Base-by-base conservation (phyloP, 1,140 invertebrate genomes). In the Lysiphlebus fabarum region DNA sequence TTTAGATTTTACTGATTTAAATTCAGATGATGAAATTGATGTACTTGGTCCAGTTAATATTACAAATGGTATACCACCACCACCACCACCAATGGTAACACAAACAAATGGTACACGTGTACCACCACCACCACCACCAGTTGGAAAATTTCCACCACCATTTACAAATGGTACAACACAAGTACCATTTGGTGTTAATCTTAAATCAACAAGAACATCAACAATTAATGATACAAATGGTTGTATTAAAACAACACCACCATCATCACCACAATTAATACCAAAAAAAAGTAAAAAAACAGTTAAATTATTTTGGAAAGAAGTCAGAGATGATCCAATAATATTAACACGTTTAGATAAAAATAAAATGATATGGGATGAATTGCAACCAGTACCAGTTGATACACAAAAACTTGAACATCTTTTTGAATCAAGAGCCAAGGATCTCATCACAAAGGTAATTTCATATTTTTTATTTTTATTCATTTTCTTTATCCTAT, bases 221-320 rank as follows among this genome's bases (percentile, higher is more conserved):
- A 53, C 59, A 42, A 44, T 53, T 37, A 53, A 53, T 10, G 70
- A 73, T 44, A 54, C 56, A 38, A 54, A 38, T 8, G 58, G 33
- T 17, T 34, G 53, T n/a, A 50, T 17, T 62, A 65, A 60, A 62
- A 73, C 51, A 14, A 59, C 53, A 58, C 56, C 40, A 58, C 59
- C 53, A 59, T 62, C 59, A 69, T 58, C 53, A 59, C 63, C 59
- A 69, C 68, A 70, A 81, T 71, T 78, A 81, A 63, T 70, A 75
- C 65, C 58, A 6, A 90, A 90, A 70, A 97, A 97, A 74, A 95
- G 87, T 67, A 98, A 97, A 75, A 98, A 98, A 77, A 98, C 96
- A n/a, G 90, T 99, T 5, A 98, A 98, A 81, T 81, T 99, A n/a
- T 99, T 99, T 76, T 99, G 97, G 97, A 92, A 92, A 73, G 94